These are phyloP conservation scores for Rhineura floridana DNA, from an alignment of 2,113 vertebrate genomes.

Conservation along the genomic window DNA sequence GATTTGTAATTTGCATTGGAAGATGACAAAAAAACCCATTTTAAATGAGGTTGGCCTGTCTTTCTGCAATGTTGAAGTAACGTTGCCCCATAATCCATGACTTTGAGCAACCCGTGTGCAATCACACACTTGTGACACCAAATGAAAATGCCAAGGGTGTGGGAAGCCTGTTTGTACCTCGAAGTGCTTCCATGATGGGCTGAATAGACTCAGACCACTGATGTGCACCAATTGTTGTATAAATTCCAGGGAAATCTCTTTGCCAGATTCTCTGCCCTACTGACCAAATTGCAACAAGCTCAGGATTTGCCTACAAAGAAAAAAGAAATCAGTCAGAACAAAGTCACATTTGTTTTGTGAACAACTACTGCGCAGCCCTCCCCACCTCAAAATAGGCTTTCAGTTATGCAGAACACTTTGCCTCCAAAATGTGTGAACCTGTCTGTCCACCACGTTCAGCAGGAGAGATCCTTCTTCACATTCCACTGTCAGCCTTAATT, in stretches of 20 bases:
- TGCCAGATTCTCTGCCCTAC: constrained; percentile 97
- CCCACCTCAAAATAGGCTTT: neutral
- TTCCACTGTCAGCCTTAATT: neutral
- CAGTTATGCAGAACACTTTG: neutral
- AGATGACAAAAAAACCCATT: neutral
- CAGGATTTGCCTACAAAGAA: constrained; percentile 85
- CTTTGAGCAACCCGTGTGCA: neutral
- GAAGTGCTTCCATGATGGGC: constrained; percentile 93
- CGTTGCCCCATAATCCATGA: neutral
- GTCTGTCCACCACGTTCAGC: neutral
- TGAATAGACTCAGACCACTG: constrained; percentile 94
- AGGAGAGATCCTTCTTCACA: neutral
- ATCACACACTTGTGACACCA: too few species aligned
- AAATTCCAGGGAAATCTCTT: constrained; percentile 95
- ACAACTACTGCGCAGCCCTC: accelerated
- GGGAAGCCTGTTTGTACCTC: constrained; percentile 78
- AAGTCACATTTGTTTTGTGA: neutral
- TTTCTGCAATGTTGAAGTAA: neutral
- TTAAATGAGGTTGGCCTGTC: neutral
- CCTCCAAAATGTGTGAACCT: neutral
- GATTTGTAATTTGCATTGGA: neutral
- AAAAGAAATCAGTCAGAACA: neutral
- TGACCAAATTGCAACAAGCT: constrained; percentile 90
- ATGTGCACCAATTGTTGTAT: constrained; percentile 84
- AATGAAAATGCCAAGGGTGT: neutral